These are phyloP conservation scores for Linnaemya tessellans DNA, from an alignment of 2,888 invertebrate genomes.

Conservation along the genomic window DNA sequence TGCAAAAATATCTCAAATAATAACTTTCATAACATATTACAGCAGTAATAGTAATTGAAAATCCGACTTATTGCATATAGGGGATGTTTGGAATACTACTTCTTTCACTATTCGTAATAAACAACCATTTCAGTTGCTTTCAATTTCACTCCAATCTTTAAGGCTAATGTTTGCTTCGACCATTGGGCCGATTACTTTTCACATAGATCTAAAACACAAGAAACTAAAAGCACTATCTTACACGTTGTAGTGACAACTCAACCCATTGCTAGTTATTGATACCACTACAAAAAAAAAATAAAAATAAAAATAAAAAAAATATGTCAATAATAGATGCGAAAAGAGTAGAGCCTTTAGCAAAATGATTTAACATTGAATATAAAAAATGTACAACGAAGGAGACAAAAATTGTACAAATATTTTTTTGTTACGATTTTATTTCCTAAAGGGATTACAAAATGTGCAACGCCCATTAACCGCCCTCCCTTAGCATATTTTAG, in stretches of 20 bases:
- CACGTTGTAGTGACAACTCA: constrained; percentile 6
- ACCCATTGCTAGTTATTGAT: constrained; percentile 39
- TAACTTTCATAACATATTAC: too few relatives aligned
- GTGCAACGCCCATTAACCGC: constrained; percentile 33
- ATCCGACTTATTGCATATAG: too few relatives aligned
- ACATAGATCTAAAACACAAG: neutral
- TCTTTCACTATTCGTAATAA: too few relatives aligned
- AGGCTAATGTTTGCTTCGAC: neutral
- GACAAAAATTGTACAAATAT: constrained; percentile 43
- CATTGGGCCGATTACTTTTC: neutral
- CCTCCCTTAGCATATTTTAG: constrained; percentile 36
- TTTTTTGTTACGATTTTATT: constrained; percentile 48
- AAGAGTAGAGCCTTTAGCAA: constrained; percentile 49
- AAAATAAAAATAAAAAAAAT: constrained; percentile 23
- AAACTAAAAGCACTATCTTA: neutral
- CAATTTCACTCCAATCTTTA: neutral
- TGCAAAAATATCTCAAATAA: too few relatives aligned
- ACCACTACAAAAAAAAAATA: neutral
- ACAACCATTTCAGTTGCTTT: too few relatives aligned
- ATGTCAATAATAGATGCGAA: constrained; percentile 50
- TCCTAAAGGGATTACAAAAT: constrained; percentile 44
- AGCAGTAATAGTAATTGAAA: too few relatives aligned
- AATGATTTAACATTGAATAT: constrained; percentile 67
- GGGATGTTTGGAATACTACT: too few relatives aligned
- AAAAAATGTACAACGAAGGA: constrained; percentile 44